phyloP scores from a whole-genome alignment of 2,888 invertebrate species.

The Panopea generosa region DNA sequence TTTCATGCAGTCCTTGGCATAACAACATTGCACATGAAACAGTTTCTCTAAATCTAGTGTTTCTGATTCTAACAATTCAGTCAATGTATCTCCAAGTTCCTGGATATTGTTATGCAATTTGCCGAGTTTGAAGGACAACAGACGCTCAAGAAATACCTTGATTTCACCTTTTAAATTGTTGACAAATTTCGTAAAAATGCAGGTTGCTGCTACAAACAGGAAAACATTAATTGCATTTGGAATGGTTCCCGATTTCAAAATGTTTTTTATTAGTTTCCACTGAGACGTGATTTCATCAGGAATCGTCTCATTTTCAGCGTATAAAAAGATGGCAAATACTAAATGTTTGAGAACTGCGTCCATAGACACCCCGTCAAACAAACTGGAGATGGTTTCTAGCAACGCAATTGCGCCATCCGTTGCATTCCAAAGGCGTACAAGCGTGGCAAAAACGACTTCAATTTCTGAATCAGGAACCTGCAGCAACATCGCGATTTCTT shows the following conservation, averaged over 20 bases:
- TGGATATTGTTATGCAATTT: background rate
- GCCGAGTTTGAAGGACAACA: background rate
- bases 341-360: background rate
- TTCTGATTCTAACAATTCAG: background rate
- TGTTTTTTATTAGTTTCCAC: no score
- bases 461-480: no score
- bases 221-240: no score
- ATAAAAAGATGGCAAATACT: background rate
- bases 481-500: no score
- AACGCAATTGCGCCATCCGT: background rate
- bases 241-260: no score
- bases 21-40: slow-evolving; percentile 4
- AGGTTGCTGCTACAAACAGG: no score
- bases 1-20: background rate
- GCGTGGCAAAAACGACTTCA: background rate
- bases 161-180: no score
- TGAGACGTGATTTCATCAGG: no score
- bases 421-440: background rate
- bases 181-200: no score
- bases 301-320: no score
- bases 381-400: background rate
- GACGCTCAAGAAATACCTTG: background rate
- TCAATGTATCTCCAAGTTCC: background rate
- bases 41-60: background rate
- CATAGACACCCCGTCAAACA: background rate